Evolutionary conservation across 2,888 invertebrate genomes (phyloP).

Genomic region (Phalera bucephala): DNA sequence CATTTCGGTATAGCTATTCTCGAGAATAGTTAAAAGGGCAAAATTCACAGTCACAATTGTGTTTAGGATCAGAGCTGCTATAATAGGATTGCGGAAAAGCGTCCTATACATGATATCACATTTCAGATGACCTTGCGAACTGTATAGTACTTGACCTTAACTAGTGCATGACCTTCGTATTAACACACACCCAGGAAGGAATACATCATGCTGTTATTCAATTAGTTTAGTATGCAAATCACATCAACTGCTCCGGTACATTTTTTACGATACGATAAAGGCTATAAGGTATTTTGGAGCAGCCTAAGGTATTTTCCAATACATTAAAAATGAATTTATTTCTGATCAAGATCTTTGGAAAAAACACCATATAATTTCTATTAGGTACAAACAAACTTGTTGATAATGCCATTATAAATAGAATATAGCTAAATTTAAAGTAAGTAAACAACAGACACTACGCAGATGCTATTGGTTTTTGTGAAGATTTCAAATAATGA

Average conservation of each 20-base stretch:
- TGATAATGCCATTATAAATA: not conserved
- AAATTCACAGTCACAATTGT: not conserved
- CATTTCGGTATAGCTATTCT: no score
- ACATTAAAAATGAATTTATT: not conserved
- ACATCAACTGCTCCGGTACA: constrained; percentile 1
- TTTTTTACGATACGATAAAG: not conserved
- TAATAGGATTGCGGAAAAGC: constrained; percentile 18
- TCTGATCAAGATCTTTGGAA: not conserved
- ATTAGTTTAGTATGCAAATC: constrained; percentile 6
- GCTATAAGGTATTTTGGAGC: not conserved
- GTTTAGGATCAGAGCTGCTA: constrained; percentile 1
- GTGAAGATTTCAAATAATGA: not conserved
- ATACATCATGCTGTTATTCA: constrained; percentile 8
- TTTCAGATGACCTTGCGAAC: constrained; percentile 17
- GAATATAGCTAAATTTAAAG: not conserved
- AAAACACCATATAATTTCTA: not conserved
- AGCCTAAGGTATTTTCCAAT: not conserved
- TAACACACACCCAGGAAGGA: constrained; percentile 7
- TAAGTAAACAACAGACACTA: not conserved
- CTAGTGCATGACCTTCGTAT: constrained; percentile 22
- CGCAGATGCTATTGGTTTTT: not conserved
- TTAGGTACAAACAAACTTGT: not conserved
- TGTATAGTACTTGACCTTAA: constrained; percentile 26
- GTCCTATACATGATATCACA: constrained; percentile 6
- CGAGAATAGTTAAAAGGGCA: not conserved